Percentiles rank a stretch among this genome's conserved stretches.
These are phyloP conservation scores for Carpatolechia fugitivella DNA, from an alignment of 2,888 invertebrate genomes.

Conservation along the genomic window DNA sequence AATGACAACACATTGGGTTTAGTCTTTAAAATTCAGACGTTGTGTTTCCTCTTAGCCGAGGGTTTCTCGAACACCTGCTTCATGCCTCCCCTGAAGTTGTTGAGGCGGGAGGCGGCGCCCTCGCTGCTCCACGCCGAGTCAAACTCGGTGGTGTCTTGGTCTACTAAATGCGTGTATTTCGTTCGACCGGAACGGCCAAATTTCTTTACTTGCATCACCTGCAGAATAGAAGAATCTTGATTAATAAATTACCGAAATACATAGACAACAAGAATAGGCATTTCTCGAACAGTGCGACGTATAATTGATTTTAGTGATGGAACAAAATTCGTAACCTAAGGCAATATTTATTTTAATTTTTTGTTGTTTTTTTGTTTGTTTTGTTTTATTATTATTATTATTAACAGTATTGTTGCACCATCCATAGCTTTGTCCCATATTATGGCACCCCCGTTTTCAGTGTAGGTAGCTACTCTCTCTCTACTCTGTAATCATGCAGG, in stretches of 20 bases:
- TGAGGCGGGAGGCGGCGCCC: constrained; percentile 72
- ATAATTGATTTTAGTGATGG: background rate
- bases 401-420: no score
- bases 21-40: constrained; percentile 28
- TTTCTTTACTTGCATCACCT: constrained; percentile 99
- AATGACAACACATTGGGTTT: background rate
- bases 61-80: constrained; percentile 96
- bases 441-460: no score
- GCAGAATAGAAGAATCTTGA: constrained; percentile 2
- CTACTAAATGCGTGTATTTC: constrained; percentile 99
- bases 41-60: constrained; percentile 71
- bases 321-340: no score
- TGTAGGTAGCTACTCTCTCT: no score
- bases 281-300: background rate
- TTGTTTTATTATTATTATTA: no score
- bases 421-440: no score
- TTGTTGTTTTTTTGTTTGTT: no score
- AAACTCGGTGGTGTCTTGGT: constrained; percentile 99
- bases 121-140: constrained; percentile 98
- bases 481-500: no score
- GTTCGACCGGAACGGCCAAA: constrained; percentile 99
- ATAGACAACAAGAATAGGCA: background rate
- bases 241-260: background rate
- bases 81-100: constrained; percentile 93
- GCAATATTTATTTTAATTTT: no score